Percentiles rank a stretch among this genome's conserved stretches.
Conservation (phyloP, 2,797 vertebrate genomes). For the Echeneis naucrates region DNA sequence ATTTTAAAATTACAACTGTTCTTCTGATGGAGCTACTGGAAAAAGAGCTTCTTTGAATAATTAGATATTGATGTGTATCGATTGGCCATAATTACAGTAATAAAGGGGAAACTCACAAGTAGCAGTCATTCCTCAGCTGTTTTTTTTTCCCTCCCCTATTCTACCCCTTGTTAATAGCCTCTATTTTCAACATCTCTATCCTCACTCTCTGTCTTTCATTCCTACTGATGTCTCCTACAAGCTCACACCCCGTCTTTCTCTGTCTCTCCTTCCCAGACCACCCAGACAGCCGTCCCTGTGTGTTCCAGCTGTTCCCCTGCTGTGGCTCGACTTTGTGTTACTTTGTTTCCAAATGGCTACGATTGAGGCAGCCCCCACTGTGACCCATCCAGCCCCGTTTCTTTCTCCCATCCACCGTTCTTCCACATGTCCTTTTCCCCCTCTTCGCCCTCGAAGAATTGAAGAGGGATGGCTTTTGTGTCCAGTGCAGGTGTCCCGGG, state of each 20-base stretch:
- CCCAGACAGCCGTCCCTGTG: constrained; percentile 76
- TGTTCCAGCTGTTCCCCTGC: constrained; percentile 87
- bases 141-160: constrained; percentile 21
- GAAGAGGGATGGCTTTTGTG: constrained; percentile 82
- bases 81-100: constrained; percentile 67
- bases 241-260: constrained; percentile 52
- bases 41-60: constrained; percentile 64
- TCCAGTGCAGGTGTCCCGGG: constrained; percentile 85
- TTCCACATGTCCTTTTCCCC: constrained; percentile 56
- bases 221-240: constrained; percentile 49
- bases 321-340: constrained; percentile 84
- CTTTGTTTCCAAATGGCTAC: constrained; percentile 85
- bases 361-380: constrained; percentile 69
- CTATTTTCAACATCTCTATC: constrained; percentile 54
- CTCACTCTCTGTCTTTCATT: constrained; percentile 54
- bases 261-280: constrained; percentile 68
- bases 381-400: constrained; percentile 50
- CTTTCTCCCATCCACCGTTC: constrained; percentile 48
- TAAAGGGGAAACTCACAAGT: constrained; percentile 55
- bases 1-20: constrained; percentile 45
- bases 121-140: constrained; percentile 36
- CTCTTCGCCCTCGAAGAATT: constrained; percentile 68
- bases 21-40: constrained; percentile 46
- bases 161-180: constrained; percentile 37
- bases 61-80: constrained; percentile 73